Percentiles rank a stretch among this genome's conserved stretches.
phyloP scores from a whole-genome alignment of 2,888 invertebrate genomes.

The Tridacna crocea region DNA sequence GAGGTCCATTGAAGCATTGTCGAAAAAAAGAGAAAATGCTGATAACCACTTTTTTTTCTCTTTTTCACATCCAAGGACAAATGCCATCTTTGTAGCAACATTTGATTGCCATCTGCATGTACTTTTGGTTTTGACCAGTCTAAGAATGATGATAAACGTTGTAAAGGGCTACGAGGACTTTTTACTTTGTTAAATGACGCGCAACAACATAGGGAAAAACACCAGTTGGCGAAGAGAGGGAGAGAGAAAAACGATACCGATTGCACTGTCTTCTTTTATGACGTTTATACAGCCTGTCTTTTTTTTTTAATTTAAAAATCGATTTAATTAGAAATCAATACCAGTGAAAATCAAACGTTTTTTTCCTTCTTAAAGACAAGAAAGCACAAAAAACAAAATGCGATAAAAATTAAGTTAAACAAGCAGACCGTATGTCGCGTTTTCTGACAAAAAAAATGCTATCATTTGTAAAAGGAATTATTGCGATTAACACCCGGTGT shows the following conservation, averaged over 20 bases:
- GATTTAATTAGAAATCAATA: conserved; percentile 25
- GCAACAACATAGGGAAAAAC: conserved; percentile 18
- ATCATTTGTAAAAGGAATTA: not conserved
- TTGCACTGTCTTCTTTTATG: not conserved
- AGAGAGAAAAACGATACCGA: not conserved
- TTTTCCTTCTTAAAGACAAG: not conserved
- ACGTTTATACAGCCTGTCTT: not conserved
- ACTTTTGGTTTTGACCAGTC: too few relatives aligned
- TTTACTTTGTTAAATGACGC: conserved; percentile 26
- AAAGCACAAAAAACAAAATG: not conserved
- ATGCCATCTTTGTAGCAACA: too few relatives aligned
- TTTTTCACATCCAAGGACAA: not conserved
- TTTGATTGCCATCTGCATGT: too few relatives aligned
- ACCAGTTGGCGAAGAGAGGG: conserved; percentile 21
- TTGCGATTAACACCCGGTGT: conserved; percentile 37
- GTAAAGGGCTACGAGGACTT: not conserved
- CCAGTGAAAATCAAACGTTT: not conserved
- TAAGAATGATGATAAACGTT: not conserved
- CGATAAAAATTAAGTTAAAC: not conserved
- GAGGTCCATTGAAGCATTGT: not conserved
- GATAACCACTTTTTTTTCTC: not conserved
- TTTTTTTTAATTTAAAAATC: not conserved
- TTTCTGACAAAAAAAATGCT: not conserved
- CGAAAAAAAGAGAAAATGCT: not conserved
- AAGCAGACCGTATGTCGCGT: conserved; percentile 17